Evolutionary conservation across 2,797 vertebrate genomes (phyloP).

Genomic region (Darevskia mixta): DNA sequence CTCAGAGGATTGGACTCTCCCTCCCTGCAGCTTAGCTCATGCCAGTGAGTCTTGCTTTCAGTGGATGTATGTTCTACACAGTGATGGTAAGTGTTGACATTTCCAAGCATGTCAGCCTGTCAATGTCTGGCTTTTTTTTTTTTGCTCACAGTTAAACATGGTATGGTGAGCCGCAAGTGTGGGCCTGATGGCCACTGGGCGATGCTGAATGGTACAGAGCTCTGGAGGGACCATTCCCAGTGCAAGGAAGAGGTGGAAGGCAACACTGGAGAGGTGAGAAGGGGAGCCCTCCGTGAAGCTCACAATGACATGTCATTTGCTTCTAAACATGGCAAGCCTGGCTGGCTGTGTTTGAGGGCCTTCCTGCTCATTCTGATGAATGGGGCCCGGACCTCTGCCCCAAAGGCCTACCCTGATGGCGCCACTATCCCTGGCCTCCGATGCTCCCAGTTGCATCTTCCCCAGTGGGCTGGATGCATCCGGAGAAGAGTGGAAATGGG

Average conservation of each 20-base stretch:
- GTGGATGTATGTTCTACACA: background rate
- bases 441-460: background rate
- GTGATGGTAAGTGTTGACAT: no score
- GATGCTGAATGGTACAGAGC: constrained; percentile 74
- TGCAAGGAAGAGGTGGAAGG: constrained; percentile 83
- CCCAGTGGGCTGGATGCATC: background rate
- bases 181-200: constrained; percentile 80
- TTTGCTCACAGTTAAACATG: constrained; percentile 77
- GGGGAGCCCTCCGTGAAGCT: no score
- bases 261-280: constrained; percentile 78
- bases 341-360: no score
- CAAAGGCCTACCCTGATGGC: no score
- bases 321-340: no score
- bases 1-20: no score
- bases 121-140: accelerated
- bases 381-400: no score
- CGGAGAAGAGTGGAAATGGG: accelerated
- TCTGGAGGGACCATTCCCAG: constrained; percentile 85
- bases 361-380: no score
- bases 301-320: no score
- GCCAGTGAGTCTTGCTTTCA: no score
- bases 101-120: accelerated
- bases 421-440: background rate
- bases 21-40: no score
- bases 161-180: constrained; percentile 79